Base-by-base conservation (phyloP, 2,797 vertebrate genomes). In the Enteromius argenteus region DNA sequence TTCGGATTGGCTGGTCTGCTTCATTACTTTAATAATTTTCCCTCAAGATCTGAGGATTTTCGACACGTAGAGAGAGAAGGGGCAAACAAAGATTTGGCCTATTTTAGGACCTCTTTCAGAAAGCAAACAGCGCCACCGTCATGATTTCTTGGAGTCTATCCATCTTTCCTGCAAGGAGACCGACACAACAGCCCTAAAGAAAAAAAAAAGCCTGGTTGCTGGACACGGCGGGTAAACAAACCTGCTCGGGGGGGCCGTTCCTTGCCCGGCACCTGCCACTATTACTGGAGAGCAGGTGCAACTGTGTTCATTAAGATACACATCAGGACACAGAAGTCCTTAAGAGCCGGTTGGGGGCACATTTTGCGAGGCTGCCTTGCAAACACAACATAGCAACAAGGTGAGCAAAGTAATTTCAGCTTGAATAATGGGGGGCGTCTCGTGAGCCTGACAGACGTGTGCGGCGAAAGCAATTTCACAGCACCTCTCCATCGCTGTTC, bases 391-490 rank as follows among this genome's bases (percentile, higher is more conserved):
- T 90, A 90, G 79, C 81, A 91, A 90, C 92, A 93, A 94, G 92
- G 92, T 94, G 93, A 93, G 92, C 92, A 83, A 95, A 92, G 93
- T 91, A 95, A 94, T 95, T 94, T 93, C 92, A 89, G 89, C 89
- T 91, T 93, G 93, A 94, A 94, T 94, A 94, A 94, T 94, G 92
- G 92, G 72, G 90, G 90, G 90, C 90, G 91, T 93, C 92, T 92
- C 90, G 87, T 84, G 80, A 89, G 90, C 90, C 91, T 92, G 91
- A 93, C 92, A 92, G 91, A 91, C 91, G 90, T 92, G 90, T 92
- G 91, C 92, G 91, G 92, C 89, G 90, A 89, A 89, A 89, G 89
- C 90, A 92, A 90, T 91, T 93, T 92, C 87, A 85, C 88, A 86
- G 81, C 75, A 44, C 53, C 53, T 79, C 66, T 64, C 27, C 53